A percentile compares a stretch with the other conserved stretches of the same genome.
These are phyloP conservation scores for Piprites chloris DNA, from an alignment of 2,113 vertebrate species.

Conservation along the genomic window DNA sequence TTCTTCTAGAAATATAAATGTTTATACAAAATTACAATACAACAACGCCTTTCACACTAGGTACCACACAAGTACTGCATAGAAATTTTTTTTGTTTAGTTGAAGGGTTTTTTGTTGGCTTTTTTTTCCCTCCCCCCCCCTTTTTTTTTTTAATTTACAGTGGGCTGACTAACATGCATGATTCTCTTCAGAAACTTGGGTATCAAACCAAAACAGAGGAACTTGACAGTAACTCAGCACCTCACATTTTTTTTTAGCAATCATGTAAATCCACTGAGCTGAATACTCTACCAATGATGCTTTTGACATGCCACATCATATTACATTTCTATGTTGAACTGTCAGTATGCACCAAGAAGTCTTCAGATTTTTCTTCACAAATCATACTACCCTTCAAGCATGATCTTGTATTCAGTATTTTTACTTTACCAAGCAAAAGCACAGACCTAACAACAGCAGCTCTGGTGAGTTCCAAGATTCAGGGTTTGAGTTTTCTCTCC, in stretches of 20 bases:
- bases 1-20: constrained; percentile 72
- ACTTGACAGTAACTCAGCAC: background rate
- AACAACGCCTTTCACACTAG: background rate
- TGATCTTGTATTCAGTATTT: background rate
- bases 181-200: background rate
- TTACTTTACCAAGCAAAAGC: background rate
- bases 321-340: background rate
- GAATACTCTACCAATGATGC: background rate
- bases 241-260: background rate
- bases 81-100: rapidly evolving
- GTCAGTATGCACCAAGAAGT: background rate
- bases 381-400: background rate
- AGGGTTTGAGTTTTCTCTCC: background rate
- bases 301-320: background rate
- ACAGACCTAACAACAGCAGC: background rate
- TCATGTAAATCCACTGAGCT: background rate
- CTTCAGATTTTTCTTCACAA: background rate
- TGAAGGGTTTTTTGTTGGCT: background rate
- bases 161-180: background rate
- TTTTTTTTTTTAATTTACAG: background rate
- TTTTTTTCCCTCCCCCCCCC: no score
- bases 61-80: background rate
- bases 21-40: background rate
- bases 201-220: background rate
- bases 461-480: background rate